Evolutionary conservation across 1,140 invertebrate species (phyloP).

Genomic region (Schlechtendalia chinensis): DNA sequence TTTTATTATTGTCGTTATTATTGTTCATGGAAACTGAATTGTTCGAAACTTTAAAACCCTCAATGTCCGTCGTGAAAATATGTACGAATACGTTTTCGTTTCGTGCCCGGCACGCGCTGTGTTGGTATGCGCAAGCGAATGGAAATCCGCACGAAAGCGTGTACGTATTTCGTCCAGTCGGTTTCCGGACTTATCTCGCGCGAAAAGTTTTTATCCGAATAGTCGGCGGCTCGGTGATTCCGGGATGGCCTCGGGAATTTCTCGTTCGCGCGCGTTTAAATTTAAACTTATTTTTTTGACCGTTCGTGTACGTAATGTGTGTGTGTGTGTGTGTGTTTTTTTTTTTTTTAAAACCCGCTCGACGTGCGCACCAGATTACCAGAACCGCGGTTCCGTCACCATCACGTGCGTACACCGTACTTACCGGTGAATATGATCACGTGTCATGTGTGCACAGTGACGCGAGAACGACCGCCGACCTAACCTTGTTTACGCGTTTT

Average conservation of each 20-base stretch:
- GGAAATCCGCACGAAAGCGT: not conserved
- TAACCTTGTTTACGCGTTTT: conserved; percentile 14
- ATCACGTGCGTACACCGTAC: not conserved
- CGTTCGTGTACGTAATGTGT: not conserved
- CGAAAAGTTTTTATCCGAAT: no score
- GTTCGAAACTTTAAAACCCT: not conserved
- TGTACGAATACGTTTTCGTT: not conserved
- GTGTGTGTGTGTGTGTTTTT: no score
- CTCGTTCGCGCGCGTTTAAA: no score
- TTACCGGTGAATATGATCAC: not conserved
- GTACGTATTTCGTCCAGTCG: no score
- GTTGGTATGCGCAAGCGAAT: not conserved
- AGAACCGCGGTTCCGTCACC: not conserved
- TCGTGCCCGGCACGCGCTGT: no score
- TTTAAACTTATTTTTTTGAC: no score
- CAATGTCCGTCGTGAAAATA: not conserved
- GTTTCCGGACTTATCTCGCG: no score
- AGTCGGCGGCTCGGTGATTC: no score
- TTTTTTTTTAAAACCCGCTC: no score
- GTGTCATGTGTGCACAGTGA: not conserved
- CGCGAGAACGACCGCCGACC: not conserved
- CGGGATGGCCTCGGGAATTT: no score
- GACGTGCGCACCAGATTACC: no score
- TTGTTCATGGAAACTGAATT: not conserved
- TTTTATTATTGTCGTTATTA: not conserved